Evolutionary conservation across 2,888 invertebrate genomes (phyloP).

Genomic region (Andrena praecox): DNA sequence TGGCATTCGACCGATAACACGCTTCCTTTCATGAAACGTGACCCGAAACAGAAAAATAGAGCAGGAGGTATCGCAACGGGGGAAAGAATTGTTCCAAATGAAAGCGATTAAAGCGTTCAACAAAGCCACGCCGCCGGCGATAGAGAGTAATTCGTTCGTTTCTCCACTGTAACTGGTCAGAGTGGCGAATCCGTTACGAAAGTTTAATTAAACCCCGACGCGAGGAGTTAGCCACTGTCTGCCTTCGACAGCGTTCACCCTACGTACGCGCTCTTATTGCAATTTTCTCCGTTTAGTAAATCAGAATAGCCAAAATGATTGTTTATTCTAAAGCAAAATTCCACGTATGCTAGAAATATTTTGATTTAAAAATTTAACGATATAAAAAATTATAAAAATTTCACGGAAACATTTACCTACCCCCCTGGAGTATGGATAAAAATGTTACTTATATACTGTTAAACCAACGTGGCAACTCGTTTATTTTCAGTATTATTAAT

Average conservation of each 20-base stretch:
- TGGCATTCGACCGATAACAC: background rate
- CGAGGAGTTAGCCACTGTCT: constrained; percentile 1
- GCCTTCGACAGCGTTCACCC: constrained; percentile 8
- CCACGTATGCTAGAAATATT: background rate
- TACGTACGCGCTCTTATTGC: constrained; percentile 9
- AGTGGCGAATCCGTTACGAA: constrained; percentile 54
- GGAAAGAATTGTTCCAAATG: constrained; percentile 53
- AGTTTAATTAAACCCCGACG: constrained; percentile 71
- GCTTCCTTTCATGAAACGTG: constrained; percentile 4
- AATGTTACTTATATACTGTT: no score
- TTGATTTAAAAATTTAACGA: no score
- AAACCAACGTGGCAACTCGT: no score
- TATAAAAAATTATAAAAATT: no score
- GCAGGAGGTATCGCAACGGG: background rate
- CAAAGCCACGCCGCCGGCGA: constrained; percentile 62
- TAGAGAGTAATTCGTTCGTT: constrained; percentile 69
- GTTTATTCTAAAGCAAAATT: background rate
- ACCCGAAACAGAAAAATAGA: constrained; percentile 10
- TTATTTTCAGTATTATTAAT: no score
- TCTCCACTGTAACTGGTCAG: constrained; percentile 52
- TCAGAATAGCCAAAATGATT: background rate
- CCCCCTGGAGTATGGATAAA: no score
- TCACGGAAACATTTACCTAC: no score
- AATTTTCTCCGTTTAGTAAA: constrained; percentile 2
- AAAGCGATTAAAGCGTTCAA: constrained; percentile 64